Conservation (phyloP, 30 jellyfish, hydroid and myxozoan species). For the Hydractinia symbiolongicarpus region DNA sequence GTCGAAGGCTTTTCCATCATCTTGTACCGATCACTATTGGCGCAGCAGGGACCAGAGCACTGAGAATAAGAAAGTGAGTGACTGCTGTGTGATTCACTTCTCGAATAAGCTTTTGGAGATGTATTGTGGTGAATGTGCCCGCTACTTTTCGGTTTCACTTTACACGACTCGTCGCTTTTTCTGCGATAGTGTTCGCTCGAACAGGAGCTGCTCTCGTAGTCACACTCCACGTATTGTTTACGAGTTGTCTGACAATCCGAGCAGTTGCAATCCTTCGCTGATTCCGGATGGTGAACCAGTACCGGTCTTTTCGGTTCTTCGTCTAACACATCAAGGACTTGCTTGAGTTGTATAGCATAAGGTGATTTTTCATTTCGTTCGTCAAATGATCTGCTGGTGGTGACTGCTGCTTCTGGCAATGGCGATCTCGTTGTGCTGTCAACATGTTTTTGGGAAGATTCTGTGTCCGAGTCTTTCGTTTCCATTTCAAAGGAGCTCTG, state of each 20-base stretch:
- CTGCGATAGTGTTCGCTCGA: constrained; percentile 12
- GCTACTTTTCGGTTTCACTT: background rate
- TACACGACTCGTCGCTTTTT: constrained; percentile 8
- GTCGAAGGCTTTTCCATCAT: constrained; percentile 49
- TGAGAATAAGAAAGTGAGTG: constrained; percentile 46
- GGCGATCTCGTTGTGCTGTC: constrained; percentile 38
- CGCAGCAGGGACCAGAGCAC: constrained; percentile 74
- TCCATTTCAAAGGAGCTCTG: background rate
- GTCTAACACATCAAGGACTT: constrained; percentile 87
- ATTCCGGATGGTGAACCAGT: background rate
- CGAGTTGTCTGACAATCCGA: constrained; percentile 4
- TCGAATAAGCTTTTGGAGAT: background rate
- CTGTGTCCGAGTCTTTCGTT: background rate
- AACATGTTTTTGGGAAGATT: background rate
- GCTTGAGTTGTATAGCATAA: constrained; percentile 88
- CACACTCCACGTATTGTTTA: constrained; percentile 8
- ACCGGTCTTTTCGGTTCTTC: constrained; percentile 63
- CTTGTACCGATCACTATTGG: constrained; percentile 51
- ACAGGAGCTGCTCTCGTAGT: background rate
- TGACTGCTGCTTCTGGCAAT: constrained; percentile 8
- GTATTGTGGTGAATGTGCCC: background rate
- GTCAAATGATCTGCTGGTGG: constrained; percentile 15
- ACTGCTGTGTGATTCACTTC: constrained; percentile 28
- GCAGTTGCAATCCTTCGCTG: background rate
- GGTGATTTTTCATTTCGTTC: constrained; percentile 50